phyloP scores from a whole-genome alignment of 2,113 vertebrate species.

The Notothenia coriiceps region DNA sequence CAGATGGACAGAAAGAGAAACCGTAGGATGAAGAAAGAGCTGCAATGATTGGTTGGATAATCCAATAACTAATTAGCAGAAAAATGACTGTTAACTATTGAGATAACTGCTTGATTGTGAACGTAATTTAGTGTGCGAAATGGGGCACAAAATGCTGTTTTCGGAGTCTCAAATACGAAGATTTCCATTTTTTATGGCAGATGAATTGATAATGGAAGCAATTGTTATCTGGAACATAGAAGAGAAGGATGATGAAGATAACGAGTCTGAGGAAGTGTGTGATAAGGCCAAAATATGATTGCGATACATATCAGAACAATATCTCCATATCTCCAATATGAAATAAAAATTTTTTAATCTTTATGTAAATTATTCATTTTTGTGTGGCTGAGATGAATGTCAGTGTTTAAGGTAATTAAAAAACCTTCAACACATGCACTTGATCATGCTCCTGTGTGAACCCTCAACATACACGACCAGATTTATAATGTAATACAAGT shows the following conservation, averaged over 20 bases:
- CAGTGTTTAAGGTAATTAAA: neutral
- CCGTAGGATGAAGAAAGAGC: slow-evolving; percentile 1
- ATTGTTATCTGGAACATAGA: too few relatives aligned
- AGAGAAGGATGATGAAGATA: neutral
- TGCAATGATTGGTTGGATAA: too few relatives aligned
- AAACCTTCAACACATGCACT: neutral
- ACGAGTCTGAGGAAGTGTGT: neutral
- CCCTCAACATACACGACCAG: neutral
- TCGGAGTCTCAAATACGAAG: too few relatives aligned
- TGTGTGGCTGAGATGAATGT: too few relatives aligned
- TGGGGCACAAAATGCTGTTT: too few relatives aligned
- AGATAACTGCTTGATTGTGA: too few relatives aligned
- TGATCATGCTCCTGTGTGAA: neutral
- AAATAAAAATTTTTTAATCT: neutral
- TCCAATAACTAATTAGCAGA: too few relatives aligned
- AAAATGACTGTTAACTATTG: too few relatives aligned
- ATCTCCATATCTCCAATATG: neutral
- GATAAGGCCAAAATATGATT: neutral
- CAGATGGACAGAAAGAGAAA: slow-evolving; percentile 33
- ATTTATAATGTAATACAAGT: neutral
- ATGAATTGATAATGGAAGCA: too few relatives aligned
- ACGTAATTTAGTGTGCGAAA: too few relatives aligned
- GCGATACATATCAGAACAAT: neutral
- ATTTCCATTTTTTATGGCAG: too few relatives aligned
- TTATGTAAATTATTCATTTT: neutral